Evolutionary conservation across 2,113 vertebrate species (phyloP).

Genomic region (Perca flavescens): DNA sequence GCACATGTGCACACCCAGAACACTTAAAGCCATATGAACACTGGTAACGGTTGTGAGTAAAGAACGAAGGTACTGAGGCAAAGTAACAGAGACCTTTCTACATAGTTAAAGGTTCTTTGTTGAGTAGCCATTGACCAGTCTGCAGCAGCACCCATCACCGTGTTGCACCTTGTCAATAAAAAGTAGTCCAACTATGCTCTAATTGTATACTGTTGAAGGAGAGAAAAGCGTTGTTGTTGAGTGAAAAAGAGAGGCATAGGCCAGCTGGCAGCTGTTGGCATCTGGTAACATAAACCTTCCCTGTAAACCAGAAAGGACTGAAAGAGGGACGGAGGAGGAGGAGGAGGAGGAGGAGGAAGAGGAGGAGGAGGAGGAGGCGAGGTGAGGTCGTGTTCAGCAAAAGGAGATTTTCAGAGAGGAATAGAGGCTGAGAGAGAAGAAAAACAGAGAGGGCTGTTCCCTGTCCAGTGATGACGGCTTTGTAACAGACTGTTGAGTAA

Average conservation of each 20-base stretch:
- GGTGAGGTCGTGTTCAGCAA: slow-evolving; percentile 45
- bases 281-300: slow-evolving; percentile 61
- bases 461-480: slow-evolving; percentile 32
- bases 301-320: slow-evolving; percentile 24
- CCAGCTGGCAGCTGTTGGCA: slow-evolving; percentile 64
- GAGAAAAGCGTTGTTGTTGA: slow-evolving; percentile 20
- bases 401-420: slow-evolving; percentile 53
- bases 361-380: not conserved
- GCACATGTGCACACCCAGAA: not conserved
- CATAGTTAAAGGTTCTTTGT: slow-evolving; percentile 52
- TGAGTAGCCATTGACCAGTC: not conserved
- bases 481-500: slow-evolving; percentile 74
- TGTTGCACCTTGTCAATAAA: slow-evolving; percentile 33
- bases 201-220: slow-evolving; percentile 46
- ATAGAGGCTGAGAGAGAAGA: not conserved
- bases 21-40: slow-evolving; percentile 18
- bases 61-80: not conserved
- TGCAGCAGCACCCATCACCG: slow-evolving; percentile 12
- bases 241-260: slow-evolving; percentile 20
- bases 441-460: slow-evolving; percentile 45
- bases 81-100: slow-evolving; percentile 10
- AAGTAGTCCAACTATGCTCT: slow-evolving; percentile 15
- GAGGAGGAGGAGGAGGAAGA: not conserved
- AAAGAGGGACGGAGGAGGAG: not conserved
- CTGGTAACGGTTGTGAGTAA: slow-evolving; percentile 2